Evolutionary conservation across 2,797 vertebrate species (phyloP).

Genomic region (Peromyscus nudipes): DNA sequence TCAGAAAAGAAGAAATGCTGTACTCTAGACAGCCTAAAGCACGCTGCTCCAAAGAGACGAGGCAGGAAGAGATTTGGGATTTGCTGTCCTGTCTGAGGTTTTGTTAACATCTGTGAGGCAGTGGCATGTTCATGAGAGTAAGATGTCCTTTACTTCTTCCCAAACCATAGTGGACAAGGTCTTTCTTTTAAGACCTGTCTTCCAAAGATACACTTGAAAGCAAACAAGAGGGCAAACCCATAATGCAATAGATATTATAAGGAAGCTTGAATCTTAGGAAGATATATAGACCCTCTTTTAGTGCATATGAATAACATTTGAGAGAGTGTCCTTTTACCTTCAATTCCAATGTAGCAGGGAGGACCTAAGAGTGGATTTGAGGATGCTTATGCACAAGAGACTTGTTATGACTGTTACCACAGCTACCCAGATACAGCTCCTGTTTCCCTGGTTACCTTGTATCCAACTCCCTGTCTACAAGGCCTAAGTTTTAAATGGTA

Average conservation of each 20-base stretch:
- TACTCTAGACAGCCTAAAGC: not conserved
- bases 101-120: not conserved
- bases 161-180: not conserved
- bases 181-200: not conserved
- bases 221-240: not conserved
- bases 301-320: not conserved
- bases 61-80: no score
- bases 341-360: not conserved
- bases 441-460: not conserved
- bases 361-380: not conserved
- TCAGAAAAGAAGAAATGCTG: not conserved
- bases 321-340: not conserved
- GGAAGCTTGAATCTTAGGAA: not conserved
- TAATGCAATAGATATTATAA: not conserved
- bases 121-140: not conserved
- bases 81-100: not conserved
- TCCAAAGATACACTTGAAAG: not conserved
- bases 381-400: not conserved
- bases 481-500: not conserved
- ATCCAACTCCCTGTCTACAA: not conserved
- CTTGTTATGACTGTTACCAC: not conserved
- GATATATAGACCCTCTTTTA: not conserved
- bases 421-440: not conserved
- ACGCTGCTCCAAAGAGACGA: not conserved
- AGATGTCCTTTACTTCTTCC: not conserved